Percentiles rank a stretch among this genome's conserved stretches.
phyloP scores from a whole-genome alignment of 2,888 invertebrate genomes.

The Athalia circularis region DNA sequence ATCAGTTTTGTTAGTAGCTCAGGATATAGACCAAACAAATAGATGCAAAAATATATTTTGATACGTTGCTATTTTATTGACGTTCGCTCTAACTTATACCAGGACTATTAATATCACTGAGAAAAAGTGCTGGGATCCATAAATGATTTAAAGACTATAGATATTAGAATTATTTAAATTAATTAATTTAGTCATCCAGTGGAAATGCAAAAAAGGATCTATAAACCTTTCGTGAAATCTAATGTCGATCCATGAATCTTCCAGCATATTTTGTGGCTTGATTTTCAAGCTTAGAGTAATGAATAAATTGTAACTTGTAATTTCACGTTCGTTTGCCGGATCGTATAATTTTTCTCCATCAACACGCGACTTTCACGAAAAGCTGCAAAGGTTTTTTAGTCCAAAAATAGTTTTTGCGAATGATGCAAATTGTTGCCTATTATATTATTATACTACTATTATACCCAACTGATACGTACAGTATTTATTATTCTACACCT shows the following conservation, averaged over 20 bases:
- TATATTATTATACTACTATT: conserved; percentile 53
- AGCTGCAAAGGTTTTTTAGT: not conserved
- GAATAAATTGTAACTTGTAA: not conserved
- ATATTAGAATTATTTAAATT: too few species aligned
- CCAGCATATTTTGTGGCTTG: not conserved
- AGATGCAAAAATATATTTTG: conserved; percentile 69
- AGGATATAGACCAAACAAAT: conserved; percentile 67
- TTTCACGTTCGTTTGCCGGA: not conserved
- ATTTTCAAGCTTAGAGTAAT: not conserved
- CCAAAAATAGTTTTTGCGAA: conserved; percentile 53
- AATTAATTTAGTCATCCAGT: too few species aligned
- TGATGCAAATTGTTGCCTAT: conserved; percentile 57
- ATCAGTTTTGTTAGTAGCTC: conserved; percentile 64
- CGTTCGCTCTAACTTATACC: conserved; percentile 56
- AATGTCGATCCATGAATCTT: not conserved
- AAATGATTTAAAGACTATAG: too few species aligned
- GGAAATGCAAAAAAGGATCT: too few species aligned
- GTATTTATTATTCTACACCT: conserved; percentile 52
- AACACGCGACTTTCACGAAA: not conserved
- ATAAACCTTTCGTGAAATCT: not conserved
- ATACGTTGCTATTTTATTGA: conserved; percentile 68
- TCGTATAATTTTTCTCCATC: not conserved
- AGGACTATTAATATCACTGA: conserved; percentile 49
- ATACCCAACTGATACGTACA: conserved; percentile 45
- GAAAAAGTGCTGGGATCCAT: conserved; percentile 51